Base-by-base conservation (phyloP, 2,888 invertebrate genomes). In the Schizaphis graminum region DNA sequence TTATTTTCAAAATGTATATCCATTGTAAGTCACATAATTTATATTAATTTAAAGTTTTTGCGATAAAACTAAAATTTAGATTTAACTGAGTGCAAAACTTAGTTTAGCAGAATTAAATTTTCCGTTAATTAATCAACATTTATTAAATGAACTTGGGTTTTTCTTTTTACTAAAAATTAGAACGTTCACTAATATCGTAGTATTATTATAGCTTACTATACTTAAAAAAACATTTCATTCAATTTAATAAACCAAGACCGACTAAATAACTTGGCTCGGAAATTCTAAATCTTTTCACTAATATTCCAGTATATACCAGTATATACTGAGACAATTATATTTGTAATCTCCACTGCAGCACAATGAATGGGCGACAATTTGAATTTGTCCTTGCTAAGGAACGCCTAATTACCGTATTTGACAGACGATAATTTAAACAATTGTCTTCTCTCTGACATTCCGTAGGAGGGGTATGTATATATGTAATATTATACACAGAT, bases 391-490 rank as follows among this genome's bases (percentile, higher is more conserved):
- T 86, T 47, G 57, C 24, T 26, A 35, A 13, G 53, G 91, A n/a
- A 47, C 86, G 91, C 91, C 91, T 92, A 92, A 92, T 92, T 92
- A 92, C 86, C 47, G 57, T 61, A 26, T 93, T 93, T 89, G 93
- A 93, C 93, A 93, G 93, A 84, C 77, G 89, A 93, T 93, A 84
- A 89, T 89, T 93, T 93, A 93, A 84, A 89, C 89, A 41, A 93
- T 93, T 93, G 84, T 93, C 89, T 93, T 93, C 21, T 77, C n/a
- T 53, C 77, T 41, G 88, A 49, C 89, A 61, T 93, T 93, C 84
- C 89, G 57, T 47, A n/a, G 47, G 47, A 16, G 91, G 44, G 57
- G 47, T n/a, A 13, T 61, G 85, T 56, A 57, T 35, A 44, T 24
- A 53, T 35, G 77, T 35, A 41, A 56, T 89, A 57, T 49, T 35